phyloP scores from a whole-genome alignment of 2,797 vertebrate species.

The Hemitrygon akajei region DNA sequence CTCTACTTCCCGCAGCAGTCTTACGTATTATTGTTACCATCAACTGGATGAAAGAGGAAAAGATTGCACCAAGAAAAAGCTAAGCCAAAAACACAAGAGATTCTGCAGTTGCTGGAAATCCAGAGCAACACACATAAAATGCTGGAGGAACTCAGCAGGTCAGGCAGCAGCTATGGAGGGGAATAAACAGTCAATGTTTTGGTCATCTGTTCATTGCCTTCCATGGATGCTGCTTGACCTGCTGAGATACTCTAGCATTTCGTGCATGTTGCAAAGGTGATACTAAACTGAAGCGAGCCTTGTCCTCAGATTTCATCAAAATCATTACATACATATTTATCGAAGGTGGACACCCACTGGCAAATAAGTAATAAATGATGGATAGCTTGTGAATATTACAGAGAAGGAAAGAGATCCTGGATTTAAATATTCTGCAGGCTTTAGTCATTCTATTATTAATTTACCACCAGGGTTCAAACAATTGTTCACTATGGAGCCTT shows the following conservation, averaged over 20 bases:
- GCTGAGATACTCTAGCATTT: too few species aligned
- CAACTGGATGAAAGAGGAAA: background rate
- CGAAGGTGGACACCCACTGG: background rate
- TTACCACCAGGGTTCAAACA: background rate
- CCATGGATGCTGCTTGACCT: too few species aligned
- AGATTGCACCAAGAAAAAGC: background rate
- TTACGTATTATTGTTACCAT: background rate
- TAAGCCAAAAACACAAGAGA: background rate
- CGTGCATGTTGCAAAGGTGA: too few species aligned
- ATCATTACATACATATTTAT: background rate
- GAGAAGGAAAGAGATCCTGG: background rate
- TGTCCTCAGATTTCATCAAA: background rate
- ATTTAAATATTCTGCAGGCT: background rate
- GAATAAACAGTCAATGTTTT: too few species aligned
- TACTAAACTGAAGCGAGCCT: too few species aligned
- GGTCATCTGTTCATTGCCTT: too few species aligned
- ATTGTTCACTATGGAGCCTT: background rate
- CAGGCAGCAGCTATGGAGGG: too few species aligned
- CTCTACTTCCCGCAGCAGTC: background rate
- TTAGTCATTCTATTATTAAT: background rate
- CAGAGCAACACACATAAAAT: too few species aligned
- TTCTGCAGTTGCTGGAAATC: too few species aligned
- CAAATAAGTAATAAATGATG: background rate
- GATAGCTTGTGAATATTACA: background rate
- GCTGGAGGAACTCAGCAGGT: too few species aligned